phyloP scores from a whole-genome alignment of 2,888 invertebrate genomes.

The Bugula neritina region DNA sequence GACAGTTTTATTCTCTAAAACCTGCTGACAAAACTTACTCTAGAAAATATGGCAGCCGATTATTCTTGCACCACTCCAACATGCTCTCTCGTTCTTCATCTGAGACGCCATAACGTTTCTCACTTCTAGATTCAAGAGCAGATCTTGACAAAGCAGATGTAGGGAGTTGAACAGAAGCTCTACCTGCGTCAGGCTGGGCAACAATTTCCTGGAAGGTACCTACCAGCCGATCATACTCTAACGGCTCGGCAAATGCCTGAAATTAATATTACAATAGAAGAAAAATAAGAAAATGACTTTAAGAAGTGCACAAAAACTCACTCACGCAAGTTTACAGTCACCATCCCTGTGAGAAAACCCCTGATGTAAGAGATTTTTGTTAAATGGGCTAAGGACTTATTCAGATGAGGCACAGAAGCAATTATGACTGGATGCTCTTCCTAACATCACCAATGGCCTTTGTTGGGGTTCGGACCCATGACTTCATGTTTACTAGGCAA shows the following conservation, averaged over 20 bases:
- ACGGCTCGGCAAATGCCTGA: slow-evolving; percentile 50
- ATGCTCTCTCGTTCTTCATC: slow-evolving; percentile 48
- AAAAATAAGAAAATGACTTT: no score
- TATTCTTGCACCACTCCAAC: slow-evolving; percentile 49
- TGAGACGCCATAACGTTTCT: slow-evolving; percentile 47
- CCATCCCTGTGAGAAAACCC: no score
- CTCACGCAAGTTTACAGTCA: no score
- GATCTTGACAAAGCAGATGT: not conserved
- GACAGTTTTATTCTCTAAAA: not conserved
- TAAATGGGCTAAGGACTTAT: no score
- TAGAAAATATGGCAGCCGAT: slow-evolving; percentile 49
- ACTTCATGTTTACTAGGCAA: no score
- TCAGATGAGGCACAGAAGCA: no score
- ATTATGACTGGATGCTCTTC: no score
- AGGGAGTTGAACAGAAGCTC: not conserved
- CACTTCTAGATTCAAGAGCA: slow-evolving; percentile 21
- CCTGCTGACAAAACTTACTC: slow-evolving; percentile 41
- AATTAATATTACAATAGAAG: slow-evolving; percentile 26
- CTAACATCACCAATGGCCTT: no score
- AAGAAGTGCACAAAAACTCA: no score
- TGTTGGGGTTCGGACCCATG: no score
- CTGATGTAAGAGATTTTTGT: no score
- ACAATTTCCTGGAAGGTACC: slow-evolving; percentile 47
- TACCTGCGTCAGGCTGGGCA: not conserved
- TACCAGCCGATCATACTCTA: slow-evolving; percentile 50